Conservation (phyloP, 2,888 invertebrate species). For the Drosophila buzzatii region DNA sequence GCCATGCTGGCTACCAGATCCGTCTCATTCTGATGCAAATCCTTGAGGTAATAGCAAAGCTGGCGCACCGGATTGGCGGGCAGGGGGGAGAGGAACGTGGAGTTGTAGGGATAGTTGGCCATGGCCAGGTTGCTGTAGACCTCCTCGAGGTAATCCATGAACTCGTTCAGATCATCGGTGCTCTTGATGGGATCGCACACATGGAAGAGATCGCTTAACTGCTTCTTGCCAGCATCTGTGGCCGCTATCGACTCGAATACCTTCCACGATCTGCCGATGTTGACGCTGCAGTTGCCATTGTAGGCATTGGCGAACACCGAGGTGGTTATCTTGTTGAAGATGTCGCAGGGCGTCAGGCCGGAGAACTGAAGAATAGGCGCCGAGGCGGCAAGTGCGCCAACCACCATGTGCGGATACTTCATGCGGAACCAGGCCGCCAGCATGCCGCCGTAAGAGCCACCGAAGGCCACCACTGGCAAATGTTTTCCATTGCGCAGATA, state of each 20-base stretch:
- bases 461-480: slow-evolving; percentile 93
- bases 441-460: slow-evolving; percentile 99
- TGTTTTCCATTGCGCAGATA: slow-evolving; percentile 83
- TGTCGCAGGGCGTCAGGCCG: slow-evolving; percentile 91
- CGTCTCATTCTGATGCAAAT: slow-evolving; percentile 44
- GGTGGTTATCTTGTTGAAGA: slow-evolving; percentile 92
- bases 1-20: slow-evolving; percentile 86
- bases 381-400: slow-evolving; percentile 96
- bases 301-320: slow-evolving; percentile 88
- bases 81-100: slow-evolving; percentile 92
- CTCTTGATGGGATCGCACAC: slow-evolving; percentile 90
- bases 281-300: slow-evolving; percentile 88
- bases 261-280: slow-evolving; percentile 92
- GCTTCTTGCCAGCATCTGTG: slow-evolving; percentile 89
- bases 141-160: slow-evolving; percentile 90
- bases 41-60: slow-evolving; percentile 87
- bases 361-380: slow-evolving; percentile 96
- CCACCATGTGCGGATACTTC: slow-evolving; percentile 96
- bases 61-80: slow-evolving; percentile 93
- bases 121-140: slow-evolving; percentile 94
- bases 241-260: slow-evolving; percentile 88
- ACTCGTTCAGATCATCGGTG: slow-evolving; percentile 86
- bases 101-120: slow-evolving; percentile 97
- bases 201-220: slow-evolving; percentile 90
- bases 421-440: slow-evolving; percentile 97